These are phyloP conservation scores for Geotrypetes seraphini DNA, from an alignment of 2,797 vertebrate species.

Conservation along the genomic window DNA sequence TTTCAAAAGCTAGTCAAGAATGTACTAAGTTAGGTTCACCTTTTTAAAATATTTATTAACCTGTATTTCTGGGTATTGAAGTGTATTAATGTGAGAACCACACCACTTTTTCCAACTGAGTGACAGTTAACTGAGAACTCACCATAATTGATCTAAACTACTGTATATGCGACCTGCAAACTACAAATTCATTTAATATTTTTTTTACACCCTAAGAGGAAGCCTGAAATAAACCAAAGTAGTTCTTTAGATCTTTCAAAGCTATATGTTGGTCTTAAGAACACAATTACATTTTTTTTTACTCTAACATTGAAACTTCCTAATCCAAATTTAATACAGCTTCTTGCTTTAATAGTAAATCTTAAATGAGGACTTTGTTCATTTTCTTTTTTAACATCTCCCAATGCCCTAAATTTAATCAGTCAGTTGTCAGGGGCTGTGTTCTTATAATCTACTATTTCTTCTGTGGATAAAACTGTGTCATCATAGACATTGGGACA, in stretches of 20 bases:
- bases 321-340: conserved; percentile 31
- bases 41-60: too few relatives aligned
- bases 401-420: conserved; percentile 63
- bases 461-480: conserved; percentile 66
- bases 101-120: too few relatives aligned
- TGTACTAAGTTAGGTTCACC: too few relatives aligned
- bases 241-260: conserved; percentile 11
- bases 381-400: conserved; percentile 53
- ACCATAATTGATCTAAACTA: too few relatives aligned
- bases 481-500: conserved; percentile 67
- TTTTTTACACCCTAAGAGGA: too few relatives aligned
- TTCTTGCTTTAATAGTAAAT: conserved; percentile 64
- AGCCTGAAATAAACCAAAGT: conserved; percentile 22
- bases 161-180: too few relatives aligned
- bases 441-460: conserved; percentile 57
- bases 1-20: too few relatives aligned
- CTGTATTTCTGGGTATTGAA: too few relatives aligned
- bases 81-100: too few relatives aligned
- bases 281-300: not conserved
- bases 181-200: too few relatives aligned
- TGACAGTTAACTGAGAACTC: too few relatives aligned
- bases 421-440: conserved; percentile 52
- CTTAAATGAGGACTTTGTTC: conserved; percentile 43
- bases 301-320: conserved; percentile 16
- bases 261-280: conserved; percentile 10